phyloP scores from a whole-genome alignment of 2,113 vertebrate species.

The Pterocles gutturalis region DNA sequence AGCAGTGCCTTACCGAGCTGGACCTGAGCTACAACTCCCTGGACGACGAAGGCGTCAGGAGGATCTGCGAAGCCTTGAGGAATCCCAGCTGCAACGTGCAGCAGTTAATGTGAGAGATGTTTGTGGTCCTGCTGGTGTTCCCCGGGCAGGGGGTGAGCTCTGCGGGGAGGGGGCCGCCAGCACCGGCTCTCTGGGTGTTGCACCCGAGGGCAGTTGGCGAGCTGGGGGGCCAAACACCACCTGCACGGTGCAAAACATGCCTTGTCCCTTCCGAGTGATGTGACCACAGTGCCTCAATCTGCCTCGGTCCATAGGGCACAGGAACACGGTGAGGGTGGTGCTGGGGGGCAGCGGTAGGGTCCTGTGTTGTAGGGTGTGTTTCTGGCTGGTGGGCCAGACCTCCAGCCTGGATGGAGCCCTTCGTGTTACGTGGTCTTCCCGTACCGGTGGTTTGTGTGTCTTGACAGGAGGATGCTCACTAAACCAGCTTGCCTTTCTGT shows the following conservation, averaged over 20 bases:
- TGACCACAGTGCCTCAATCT: background rate
- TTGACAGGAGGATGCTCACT: background rate
- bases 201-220: background rate
- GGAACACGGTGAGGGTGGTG: background rate
- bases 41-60: slow-evolving; percentile 63
- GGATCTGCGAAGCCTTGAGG: slow-evolving; percentile 74
- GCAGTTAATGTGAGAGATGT: slow-evolving; percentile 72
- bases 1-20: slow-evolving; percentile 64
- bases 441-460: background rate
- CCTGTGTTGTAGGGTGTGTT: background rate
- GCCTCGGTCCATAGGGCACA: background rate
- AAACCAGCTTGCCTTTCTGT: background rate
- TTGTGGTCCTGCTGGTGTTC: background rate
- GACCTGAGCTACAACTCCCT: slow-evolving; percentile 74
- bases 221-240: too few relatives aligned
- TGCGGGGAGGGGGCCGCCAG: fast-evolving
- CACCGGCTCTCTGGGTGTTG: background rate
- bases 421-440: background rate
- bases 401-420: background rate
- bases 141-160: background rate
- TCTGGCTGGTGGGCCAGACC: background rate
- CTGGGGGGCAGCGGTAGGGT: background rate
- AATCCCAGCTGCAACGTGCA: slow-evolving; percentile 64
- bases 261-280: background rate
- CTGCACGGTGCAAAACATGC: background rate